A percentile compares a stretch with the other conserved stretches of the same genome.
phyloP scores from a whole-genome alignment of 2,888 invertebrate species.

The Drosophila heteroneura region DNA sequence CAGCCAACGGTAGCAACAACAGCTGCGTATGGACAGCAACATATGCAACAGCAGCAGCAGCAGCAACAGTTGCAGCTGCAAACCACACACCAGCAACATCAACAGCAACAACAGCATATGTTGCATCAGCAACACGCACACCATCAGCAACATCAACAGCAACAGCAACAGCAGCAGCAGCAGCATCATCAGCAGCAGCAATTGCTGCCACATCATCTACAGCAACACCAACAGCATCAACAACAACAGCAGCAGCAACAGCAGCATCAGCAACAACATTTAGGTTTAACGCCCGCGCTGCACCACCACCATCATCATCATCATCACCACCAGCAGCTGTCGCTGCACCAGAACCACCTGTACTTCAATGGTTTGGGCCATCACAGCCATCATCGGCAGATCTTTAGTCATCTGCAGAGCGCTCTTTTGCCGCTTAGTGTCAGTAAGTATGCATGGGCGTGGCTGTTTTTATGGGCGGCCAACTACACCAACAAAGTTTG shows the following conservation, averaged over 20 bases:
- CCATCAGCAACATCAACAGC: conserved; percentile 41
- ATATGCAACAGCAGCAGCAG: conserved; percentile 53
- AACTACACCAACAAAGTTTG: conserved; percentile 47
- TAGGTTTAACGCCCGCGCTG: conserved; percentile 38
- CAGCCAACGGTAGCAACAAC: conserved; percentile 50
- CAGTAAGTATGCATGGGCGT: conserved; percentile 83
- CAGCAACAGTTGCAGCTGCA: conserved; percentile 58
- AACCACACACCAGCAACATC: conserved; percentile 46
- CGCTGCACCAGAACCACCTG: conserved; percentile 77
- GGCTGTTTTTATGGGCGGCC: conserved; percentile 7
- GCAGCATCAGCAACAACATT: conserved; percentile 45
- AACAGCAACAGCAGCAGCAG: conserved; percentile 40
- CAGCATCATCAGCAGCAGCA: conserved; percentile 49
- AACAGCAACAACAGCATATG: conserved; percentile 59
- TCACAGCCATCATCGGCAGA: conserved; percentile 82
- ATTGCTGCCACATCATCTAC: conserved; percentile 51
- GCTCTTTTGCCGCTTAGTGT: conserved; percentile 85
- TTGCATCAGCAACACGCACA: conserved; percentile 53
- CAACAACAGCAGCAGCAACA: conserved; percentile 37
- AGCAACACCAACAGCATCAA: conserved; percentile 41
- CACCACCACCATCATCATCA: conserved; percentile 53
- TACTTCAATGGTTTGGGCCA: conserved; percentile 84
- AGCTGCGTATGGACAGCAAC: conserved; percentile 39
- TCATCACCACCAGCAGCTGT: conserved; percentile 74
- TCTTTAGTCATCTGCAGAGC: conserved; percentile 85